Conservation (phyloP, 2,797 vertebrate genomes). For the Sebastes kiyomatsui region DNA sequence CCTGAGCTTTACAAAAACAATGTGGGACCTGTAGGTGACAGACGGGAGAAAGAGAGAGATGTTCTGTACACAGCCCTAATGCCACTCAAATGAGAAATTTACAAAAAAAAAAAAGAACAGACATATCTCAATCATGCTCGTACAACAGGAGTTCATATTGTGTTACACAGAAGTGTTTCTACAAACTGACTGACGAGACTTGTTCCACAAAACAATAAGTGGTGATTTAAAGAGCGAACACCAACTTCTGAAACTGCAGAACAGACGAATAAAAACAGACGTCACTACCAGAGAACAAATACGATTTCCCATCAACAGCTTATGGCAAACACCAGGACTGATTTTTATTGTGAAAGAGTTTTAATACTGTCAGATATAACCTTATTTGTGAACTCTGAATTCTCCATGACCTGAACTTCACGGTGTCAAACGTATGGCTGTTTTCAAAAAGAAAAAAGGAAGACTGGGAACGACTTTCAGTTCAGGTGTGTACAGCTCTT, state of each 20-base stretch:
- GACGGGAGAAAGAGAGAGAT: conserved; percentile 75
- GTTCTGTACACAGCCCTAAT: conserved; percentile 76
- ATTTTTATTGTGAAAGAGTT: not conserved
- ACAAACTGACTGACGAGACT: conserved; percentile 1
- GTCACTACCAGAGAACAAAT: conserved; percentile 20
- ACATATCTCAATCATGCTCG: conserved; percentile 49
- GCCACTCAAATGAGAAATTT: conserved; percentile 57
- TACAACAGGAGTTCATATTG: conserved; percentile 44
- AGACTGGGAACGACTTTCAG: conserved; percentile 46
- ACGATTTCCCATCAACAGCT: conserved; percentile 3
- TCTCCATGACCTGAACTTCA: conserved; percentile 13
- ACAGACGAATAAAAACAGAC: conserved; percentile 17
- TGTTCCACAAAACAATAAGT: conserved; percentile 29
- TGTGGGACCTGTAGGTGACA: conserved; percentile 84
- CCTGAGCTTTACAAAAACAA: conserved; percentile 98
- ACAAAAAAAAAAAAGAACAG: conserved; percentile 5
- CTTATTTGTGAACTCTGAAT: conserved; percentile 3
- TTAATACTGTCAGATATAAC: conserved; percentile 24
- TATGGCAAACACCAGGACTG: conserved; percentile 20
- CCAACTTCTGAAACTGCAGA: conserved; percentile 1
- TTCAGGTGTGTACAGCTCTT: conserved; percentile 38
- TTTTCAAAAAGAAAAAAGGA: conserved; percentile 38
- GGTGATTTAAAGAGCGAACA: not conserved
- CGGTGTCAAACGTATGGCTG: conserved; percentile 26
- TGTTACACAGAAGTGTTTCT: conserved; percentile 24